A percentile compares a stretch with the other conserved stretches of the same genome.
Conservation (phyloP, 1,140 invertebrate species). For the Capitella teleta region DNA sequence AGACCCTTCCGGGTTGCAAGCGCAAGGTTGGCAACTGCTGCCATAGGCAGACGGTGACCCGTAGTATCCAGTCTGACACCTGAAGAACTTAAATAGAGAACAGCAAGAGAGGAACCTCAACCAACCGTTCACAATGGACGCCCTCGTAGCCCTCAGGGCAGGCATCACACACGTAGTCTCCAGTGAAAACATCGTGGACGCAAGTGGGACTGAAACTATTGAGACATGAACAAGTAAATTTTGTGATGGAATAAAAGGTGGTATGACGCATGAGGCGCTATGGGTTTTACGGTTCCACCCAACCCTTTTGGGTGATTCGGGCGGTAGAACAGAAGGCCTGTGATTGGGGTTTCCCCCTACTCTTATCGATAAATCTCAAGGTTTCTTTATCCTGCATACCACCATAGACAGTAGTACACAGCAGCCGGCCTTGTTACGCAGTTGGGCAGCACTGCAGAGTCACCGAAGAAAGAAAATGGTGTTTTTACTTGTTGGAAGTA, state of each 20-base stretch:
- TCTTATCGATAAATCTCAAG: too few relatives aligned
- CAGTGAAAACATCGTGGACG: conserved; percentile 42
- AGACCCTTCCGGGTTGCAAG: conserved; percentile 69
- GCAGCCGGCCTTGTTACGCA: too few relatives aligned
- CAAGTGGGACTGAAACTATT: conserved; percentile 46
- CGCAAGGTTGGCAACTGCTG: conserved; percentile 69
- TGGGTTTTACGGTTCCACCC: too few relatives aligned
- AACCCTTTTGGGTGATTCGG: too few relatives aligned
- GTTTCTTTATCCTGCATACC: too few relatives aligned
- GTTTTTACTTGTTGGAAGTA: conserved; percentile 75
- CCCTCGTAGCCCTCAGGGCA: conserved; percentile 83
- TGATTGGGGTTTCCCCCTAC: too few relatives aligned
- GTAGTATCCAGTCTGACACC: conserved; percentile 87
- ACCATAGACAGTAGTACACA: too few relatives aligned
- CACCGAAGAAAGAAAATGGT: too few relatives aligned
- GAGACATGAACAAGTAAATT: conserved; percentile 1
- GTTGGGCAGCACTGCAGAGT: too few relatives aligned
- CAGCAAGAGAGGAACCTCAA: background rate
- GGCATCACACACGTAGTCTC: conserved; percentile 80
- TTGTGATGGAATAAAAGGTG: too few relatives aligned
- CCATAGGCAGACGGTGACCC: conserved; percentile 74
- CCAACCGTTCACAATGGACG: conserved; percentile 59
- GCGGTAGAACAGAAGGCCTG: too few relatives aligned
- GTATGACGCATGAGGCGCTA: too few relatives aligned
- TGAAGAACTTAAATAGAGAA: conserved; percentile 21